Conservation (phyloP, 2,888 invertebrate genomes). For the Achlya flavicornis region DNA sequence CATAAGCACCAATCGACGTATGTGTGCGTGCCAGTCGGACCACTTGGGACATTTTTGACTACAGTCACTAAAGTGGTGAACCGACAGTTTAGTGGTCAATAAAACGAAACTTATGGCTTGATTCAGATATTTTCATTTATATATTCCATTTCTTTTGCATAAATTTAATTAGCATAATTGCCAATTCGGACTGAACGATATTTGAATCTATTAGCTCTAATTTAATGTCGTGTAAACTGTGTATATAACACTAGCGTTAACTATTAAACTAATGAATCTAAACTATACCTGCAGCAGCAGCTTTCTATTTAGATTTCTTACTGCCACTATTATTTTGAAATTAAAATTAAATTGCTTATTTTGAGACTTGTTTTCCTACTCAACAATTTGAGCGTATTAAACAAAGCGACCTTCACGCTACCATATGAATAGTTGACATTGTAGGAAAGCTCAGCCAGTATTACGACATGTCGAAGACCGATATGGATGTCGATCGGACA, state of each 20-base stretch:
- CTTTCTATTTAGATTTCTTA: background rate
- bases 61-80: background rate
- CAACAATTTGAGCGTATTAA: too few species aligned
- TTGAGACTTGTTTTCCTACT: too few species aligned
- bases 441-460: background rate
- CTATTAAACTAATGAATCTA: background rate
- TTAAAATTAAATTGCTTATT: too few species aligned
- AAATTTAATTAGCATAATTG: slow-evolving; percentile 4
- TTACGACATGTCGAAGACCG: background rate
- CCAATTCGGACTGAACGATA: background rate
- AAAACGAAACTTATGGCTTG: background rate
- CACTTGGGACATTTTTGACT: slow-evolving; percentile 8
- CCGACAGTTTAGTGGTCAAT: slow-evolving; percentile 7
- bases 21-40: background rate
- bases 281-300: background rate
- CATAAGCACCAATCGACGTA: background rate
- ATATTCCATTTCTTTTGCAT: slow-evolving; percentile 10
- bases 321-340: background rate
- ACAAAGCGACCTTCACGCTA: too few species aligned
- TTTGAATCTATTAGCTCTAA: background rate
- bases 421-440: background rate
- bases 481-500: background rate
- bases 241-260: background rate
- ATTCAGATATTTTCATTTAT: background rate
- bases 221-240: slow-evolving; percentile 1